phyloP scores from a whole-genome alignment of 1,140 invertebrate genomes.

The Macrobrachium rosenbergii region DNA sequence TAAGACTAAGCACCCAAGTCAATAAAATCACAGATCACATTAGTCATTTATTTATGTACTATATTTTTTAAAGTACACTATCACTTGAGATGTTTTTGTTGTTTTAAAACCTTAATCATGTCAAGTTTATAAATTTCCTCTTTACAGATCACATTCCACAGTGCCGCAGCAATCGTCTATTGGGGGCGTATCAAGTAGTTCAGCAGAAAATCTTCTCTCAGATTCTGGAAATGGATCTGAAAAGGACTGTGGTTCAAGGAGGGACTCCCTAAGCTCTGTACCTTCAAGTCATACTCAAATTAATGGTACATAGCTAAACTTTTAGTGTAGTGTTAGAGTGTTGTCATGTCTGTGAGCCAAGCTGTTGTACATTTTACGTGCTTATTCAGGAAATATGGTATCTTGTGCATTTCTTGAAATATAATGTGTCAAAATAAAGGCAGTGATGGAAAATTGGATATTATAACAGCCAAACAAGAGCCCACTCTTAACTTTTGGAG shows the following conservation, averaged over 20 bases:
- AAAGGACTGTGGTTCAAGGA: conserved; percentile 48
- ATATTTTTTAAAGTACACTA: no score
- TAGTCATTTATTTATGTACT: no score
- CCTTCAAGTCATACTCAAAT: conserved; percentile 50
- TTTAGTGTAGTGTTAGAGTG: neutral
- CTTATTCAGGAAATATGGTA: no score
- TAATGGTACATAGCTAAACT: conserved; percentile 44
- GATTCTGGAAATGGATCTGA: conserved; percentile 57
- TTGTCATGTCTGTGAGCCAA: neutral
- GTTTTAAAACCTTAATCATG: no score
- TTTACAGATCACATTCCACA: conserved; percentile 60
- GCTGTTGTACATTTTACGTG: neutral
- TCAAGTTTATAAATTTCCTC: neutral
- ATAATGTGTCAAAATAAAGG: no score
- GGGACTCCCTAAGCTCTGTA: conserved; percentile 52
- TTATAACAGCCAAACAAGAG: no score
- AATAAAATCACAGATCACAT: no score
- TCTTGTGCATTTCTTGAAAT: no score
- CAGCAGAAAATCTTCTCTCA: conserved; percentile 54
- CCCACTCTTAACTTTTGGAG: no score
- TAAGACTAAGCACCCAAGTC: no score
- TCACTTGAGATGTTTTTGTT: no score
- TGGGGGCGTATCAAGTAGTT: conserved; percentile 56
- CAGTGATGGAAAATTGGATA: no score
- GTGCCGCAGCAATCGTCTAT: conserved; percentile 54